These are phyloP conservation scores for Eulemur albifrons DNA, from an alignment of 2,797 vertebrate genomes.

Conservation along the genomic window DNA sequence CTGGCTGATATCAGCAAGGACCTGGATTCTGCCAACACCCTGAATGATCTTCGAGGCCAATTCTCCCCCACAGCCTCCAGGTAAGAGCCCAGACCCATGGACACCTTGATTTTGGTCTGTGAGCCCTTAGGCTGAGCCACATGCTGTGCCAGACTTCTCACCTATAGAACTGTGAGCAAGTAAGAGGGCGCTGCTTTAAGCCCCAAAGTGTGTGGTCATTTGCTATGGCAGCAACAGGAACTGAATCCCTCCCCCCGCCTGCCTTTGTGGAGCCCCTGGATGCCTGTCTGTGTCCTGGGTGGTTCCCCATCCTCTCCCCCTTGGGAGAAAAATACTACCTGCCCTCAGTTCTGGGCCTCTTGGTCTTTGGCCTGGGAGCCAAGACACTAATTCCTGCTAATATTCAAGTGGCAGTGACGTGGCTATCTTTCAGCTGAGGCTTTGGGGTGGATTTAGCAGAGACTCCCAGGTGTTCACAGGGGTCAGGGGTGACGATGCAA, in stretches of 20 bases:
- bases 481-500: rapidly evolving
- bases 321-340: not conserved
- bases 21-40: not conserved
- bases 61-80: not conserved
- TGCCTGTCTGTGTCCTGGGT: not conserved
- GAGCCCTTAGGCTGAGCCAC: not conserved
- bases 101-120: not conserved
- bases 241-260: not conserved
- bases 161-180: not conserved
- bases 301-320: not conserved
- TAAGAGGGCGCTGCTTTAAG: not conserved
- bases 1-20: not conserved
- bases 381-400: not conserved
- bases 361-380: not conserved
- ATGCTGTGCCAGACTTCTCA: not conserved
- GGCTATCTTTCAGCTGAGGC: not conserved
- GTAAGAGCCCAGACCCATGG: not conserved
- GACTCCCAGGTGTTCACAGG: not conserved
- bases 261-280: not conserved
- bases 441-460: not conserved
- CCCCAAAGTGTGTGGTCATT: not conserved
- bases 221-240: not conserved
- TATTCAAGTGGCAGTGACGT: not conserved
- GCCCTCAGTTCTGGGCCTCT: not conserved
- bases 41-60: not conserved